Base-by-base conservation (phyloP, 2,888 invertebrate genomes). In the Heliconius cydno region DNA sequence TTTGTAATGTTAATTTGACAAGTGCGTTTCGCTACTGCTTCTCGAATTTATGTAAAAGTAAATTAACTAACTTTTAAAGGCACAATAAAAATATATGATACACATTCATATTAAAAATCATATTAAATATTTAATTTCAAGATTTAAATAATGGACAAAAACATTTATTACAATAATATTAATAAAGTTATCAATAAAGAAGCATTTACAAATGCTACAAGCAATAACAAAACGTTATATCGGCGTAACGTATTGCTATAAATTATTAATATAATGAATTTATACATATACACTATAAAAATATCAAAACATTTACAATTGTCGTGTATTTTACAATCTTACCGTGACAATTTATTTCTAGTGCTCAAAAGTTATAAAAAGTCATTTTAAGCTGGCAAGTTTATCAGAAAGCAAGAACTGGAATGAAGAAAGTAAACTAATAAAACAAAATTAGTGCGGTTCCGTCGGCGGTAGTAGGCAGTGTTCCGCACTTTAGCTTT, bases 1-100 rank as follows among this genome's bases (percentile, higher is more conserved):
- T 60, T 80, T 57, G 65, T 66, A 79, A 65, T 73, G 66, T 80
- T 71, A 25, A 66, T 71, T 79, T 79, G 79, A 79, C 76, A 76
- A 66, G 2, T 30, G 68, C 80, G 80, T 81, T 79, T 79, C 12
- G 74, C 77, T 77, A n/a, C n/a, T 77, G 67, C 68, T 46, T 25
- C 15, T 2, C 34, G 15, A n/a, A 34, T 60, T 60, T 38, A n/a
- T 30, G n/a, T 38, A 70, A 25, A 34, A 70, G 12, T 46, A 25
- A 46, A 25, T 25, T n/a, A 25, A 25, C 13, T 41, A 41, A 15
- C 5, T 70, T 70, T 25, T 6, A 70, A 38, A 70, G 2, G 25
- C 13, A 25, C 13, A 15, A 41, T 25, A 4, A 15, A 3, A 25
- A 41, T 25, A 13, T 38, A 0, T 6, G 13, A 41, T 13, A n/a